Base-by-base conservation (phyloP, 1,140 invertebrate species). In the Bemisia tabaci region DNA sequence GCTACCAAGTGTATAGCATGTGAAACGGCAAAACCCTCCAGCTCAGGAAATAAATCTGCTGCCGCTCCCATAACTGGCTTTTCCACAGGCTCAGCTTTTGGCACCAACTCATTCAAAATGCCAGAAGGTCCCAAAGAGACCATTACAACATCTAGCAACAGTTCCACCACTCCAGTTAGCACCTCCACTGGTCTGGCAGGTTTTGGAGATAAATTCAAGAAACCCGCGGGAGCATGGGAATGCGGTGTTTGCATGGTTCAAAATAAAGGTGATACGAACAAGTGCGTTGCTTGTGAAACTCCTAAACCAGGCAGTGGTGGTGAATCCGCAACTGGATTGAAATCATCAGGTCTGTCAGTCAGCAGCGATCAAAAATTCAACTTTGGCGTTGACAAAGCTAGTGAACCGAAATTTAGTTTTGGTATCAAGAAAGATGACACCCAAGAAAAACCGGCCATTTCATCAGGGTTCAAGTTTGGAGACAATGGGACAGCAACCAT, bases 161-260 rank as follows among this genome's bases (percentile, higher is more conserved):
- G 33, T 48, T 48, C 33, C 33, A 9, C 33, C 5, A 17, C 17
- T 5, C 5, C 33, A 9, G 5, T 17, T 48, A 48, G 33, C 17
- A 17, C 5, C 33, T 48, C 33, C 5, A 9, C 33, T 17, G 17
- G 33, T 17, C 5, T 67, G 66, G 59, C 67, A 1, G 71, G 75
- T 21, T 82, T 84, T 69, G 80, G 83, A 67, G 73, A 78, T 60
- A 73, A 82, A 48, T 91, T 90, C 70, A 90, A 89, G 73, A 81
- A 82, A 1, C 80, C 82, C 23, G 73, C 78, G 59, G 91, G 89
- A 26, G 85, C 85, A 24, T 96, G 94, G 94, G 83, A 85, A 73
- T 97, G 94, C 75, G 74, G 78, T 21, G 74, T 72, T 26, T 97
- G 94, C 76, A 89, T 90, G 63, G 82, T 87, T 1, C 80, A 79